Conservation (phyloP, 2,797 vertebrate genomes). For the Pachyuromys duprasi region DNA sequence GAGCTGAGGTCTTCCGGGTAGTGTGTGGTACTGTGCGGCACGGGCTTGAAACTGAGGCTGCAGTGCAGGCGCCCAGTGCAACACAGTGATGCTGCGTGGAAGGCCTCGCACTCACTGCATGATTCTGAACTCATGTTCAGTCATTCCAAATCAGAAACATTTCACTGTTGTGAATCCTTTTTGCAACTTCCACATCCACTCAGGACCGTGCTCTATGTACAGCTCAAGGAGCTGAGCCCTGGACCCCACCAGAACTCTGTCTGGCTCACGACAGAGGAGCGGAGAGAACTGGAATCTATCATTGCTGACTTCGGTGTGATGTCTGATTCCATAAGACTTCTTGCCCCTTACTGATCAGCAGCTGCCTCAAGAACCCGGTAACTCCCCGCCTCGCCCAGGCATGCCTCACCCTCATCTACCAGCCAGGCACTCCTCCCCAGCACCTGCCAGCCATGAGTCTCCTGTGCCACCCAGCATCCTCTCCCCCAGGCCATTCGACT, state of each 20-base stretch:
- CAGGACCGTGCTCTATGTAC: background rate
- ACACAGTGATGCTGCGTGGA: background rate
- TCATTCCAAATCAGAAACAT: background rate
- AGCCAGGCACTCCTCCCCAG: no score
- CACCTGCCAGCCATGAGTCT: no score
- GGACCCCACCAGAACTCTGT: no score
- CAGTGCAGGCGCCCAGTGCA: background rate
- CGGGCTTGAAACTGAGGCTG: background rate
- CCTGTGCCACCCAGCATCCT: background rate
- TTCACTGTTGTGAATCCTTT: background rate
- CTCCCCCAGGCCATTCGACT: background rate
- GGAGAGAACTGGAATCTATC: background rate
- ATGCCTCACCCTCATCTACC: fast-evolving
- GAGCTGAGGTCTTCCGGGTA: background rate
- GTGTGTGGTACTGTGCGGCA: background rate
- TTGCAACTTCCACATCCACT: no score
- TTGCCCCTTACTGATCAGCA: background rate
- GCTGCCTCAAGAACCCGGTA: background rate
- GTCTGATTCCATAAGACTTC: background rate
- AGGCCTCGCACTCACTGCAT: no score
- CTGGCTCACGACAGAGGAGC: background rate
- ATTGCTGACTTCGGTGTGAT: background rate
- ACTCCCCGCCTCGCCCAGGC: background rate
- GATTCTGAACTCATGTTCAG: background rate
- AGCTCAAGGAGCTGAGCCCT: background rate